Evolutionary conservation across 2,797 vertebrate genomes (phyloP).

Genomic region (Meriones psammophilus): DNA sequence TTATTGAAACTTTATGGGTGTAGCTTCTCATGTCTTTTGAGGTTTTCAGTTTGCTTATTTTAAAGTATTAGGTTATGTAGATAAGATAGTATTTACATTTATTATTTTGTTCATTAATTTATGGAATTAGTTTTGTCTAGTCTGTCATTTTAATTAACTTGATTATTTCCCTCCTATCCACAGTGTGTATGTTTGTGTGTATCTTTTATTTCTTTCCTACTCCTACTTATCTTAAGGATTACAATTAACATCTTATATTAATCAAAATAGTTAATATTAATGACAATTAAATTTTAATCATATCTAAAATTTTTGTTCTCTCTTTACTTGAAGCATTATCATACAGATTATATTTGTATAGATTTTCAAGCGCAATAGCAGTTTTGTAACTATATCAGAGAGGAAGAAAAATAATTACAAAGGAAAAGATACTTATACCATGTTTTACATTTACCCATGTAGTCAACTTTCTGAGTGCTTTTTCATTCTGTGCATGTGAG

Average conservation of each 20-base stretch:
- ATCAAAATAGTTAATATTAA: background rate
- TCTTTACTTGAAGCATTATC: background rate
- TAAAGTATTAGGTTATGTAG: constrained; percentile 38
- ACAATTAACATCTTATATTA: background rate
- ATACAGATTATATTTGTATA: background rate
- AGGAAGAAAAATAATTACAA: background rate
- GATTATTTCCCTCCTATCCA: background rate
- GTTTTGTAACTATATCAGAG: background rate
- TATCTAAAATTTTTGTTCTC: background rate
- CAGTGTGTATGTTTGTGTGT: background rate
- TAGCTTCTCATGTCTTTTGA: background rate
- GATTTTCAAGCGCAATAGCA: background rate
- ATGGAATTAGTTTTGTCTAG: constrained; percentile 46
- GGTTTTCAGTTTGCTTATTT: constrained; percentile 58
- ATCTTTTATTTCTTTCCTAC: constrained; percentile 29
- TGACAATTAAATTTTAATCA: background rate
- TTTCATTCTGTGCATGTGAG: background rate
- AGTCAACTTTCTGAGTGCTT: background rate
- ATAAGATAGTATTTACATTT: constrained; percentile 47
- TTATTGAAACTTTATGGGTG: background rate
- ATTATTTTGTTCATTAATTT: constrained; percentile 54
- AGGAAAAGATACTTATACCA: background rate
- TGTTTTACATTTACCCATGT: background rate
- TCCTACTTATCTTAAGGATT: constrained; percentile 27
- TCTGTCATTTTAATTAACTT: constrained; percentile 53